Evolutionary conservation across 2,113 vertebrate genomes (phyloP).

Genomic region (Hippocampus abdominalis): DNA sequence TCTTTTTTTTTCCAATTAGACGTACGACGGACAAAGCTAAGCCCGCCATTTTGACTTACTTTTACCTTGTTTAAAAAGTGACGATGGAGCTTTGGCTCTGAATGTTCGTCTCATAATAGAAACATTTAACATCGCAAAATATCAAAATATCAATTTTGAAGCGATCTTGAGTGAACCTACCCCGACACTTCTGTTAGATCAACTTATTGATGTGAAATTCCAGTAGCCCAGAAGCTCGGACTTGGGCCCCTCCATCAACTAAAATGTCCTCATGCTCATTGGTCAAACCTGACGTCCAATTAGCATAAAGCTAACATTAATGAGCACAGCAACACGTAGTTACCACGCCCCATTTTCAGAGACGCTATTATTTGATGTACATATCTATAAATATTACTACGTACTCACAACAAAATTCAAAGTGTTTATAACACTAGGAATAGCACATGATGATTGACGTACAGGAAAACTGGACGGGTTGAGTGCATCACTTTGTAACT

Average conservation of each 20-base stretch:
- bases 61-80: neutral
- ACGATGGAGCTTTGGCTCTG: neutral
- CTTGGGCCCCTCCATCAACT: neutral
- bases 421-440: neutral
- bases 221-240: neutral
- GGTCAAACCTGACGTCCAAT: constrained; percentile 40
- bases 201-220: neutral
- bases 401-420: neutral
- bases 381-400: neutral
- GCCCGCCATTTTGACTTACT: neutral
- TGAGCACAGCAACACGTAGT: constrained; percentile 38
- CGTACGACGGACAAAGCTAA: neutral
- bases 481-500: neutral
- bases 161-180: neutral
- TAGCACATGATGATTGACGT: neutral
- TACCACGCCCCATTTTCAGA: neutral
- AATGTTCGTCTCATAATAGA: neutral
- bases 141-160: neutral
- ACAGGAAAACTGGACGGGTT: neutral
- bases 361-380: neutral
- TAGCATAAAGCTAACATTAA: constrained; percentile 1
- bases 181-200: neutral
- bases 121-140: neutral
- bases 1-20: neutral
- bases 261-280: neutral